Evolutionary conservation across 2,888 invertebrate genomes (phyloP).

Genomic region (Eulithis testata): DNA sequence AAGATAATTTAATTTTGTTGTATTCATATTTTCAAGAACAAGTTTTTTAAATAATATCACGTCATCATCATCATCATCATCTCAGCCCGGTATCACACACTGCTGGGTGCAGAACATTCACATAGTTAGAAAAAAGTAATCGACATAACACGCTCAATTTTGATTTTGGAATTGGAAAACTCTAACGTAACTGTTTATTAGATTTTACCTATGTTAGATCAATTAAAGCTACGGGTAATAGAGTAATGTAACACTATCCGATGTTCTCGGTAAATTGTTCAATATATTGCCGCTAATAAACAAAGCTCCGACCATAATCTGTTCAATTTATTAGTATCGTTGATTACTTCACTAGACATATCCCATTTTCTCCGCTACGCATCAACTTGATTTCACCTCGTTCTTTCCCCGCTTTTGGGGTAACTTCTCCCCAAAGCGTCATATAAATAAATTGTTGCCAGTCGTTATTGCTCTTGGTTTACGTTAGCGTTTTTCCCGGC

Average conservation of each 20-base stretch:
- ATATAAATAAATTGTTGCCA: slow-evolving; percentile 84
- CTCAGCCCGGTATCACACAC: too few relatives aligned
- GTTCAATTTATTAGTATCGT: slow-evolving; percentile 54
- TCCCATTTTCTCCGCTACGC: slow-evolving; percentile 70
- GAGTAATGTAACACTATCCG: background rate
- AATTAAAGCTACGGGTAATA: background rate
- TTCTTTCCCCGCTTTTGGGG: slow-evolving; percentile 69
- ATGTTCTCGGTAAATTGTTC: slow-evolving; percentile 13
- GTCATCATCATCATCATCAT: too few relatives aligned
- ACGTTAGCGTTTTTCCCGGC: slow-evolving; percentile 74
- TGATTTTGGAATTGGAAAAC: too few relatives aligned
- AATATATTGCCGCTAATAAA: slow-evolving; percentile 24
- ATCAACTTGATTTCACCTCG: slow-evolving; percentile 81
- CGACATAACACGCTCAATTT: too few relatives aligned
- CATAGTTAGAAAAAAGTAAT: too few relatives aligned
- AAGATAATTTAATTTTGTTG: too few relatives aligned
- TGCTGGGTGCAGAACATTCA: too few relatives aligned
- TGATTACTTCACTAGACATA: slow-evolving; percentile 63
- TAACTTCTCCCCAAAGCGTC: slow-evolving; percentile 82
- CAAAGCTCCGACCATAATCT: slow-evolving; percentile 20
- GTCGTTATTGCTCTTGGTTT: slow-evolving; percentile 80
- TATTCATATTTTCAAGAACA: too few relatives aligned
- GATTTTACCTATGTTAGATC: too few relatives aligned
- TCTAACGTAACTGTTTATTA: too few relatives aligned
- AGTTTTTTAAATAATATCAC: too few relatives aligned